Base-by-base conservation (phyloP, 2,797 vertebrate genomes). In the Centroberyx gerrardi region DNA sequence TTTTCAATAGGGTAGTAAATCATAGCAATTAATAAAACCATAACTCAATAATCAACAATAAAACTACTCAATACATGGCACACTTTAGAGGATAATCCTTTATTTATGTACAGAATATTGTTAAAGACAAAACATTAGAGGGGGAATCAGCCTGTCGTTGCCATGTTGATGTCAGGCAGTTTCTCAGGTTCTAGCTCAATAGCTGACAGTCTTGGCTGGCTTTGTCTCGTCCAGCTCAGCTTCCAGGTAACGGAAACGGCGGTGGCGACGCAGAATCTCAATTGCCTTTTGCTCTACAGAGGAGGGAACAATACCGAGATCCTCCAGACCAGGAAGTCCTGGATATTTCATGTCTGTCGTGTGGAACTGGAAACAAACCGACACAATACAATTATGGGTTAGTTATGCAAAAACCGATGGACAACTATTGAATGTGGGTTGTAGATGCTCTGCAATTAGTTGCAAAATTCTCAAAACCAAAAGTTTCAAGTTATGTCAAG, bases 181-280 rank as follows among this genome's bases (percentile, higher is more conserved):
- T 48, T 68, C 12, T 65, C 36, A 38, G 46, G 0, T 1, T 4
- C 9, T 3, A 53, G 48, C 69, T 93, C 88, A 98, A 76, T 92
- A 74, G 53, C 82, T 88, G 72, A 97, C 94, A 0, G 96, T 96
- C 91, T 95, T 98, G 55, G 96, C 88, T 0, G 96, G 96, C 78
- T 96, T 97, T 3, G 92, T 91, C 0, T 97, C 97, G 8, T 96
- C 96, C 12, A 97, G 78, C 28, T 97, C 96, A 0, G 96, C 74
- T 0, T 97, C 95, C 72, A 98, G 80, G 94, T 95, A 96, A 74
- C 97, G 97, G 93, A 85, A 97, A 3, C 91, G 91, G 27, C 98
- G 98, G 76, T 99, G 98, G 17, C 96, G 96, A 33, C 98, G 96
- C 79, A 99, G 91, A 68, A 97, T 94, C 88, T 99, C 97, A 0